Conservation (phyloP, 1,140 invertebrate species). For the Micrasema longulum region DNA sequence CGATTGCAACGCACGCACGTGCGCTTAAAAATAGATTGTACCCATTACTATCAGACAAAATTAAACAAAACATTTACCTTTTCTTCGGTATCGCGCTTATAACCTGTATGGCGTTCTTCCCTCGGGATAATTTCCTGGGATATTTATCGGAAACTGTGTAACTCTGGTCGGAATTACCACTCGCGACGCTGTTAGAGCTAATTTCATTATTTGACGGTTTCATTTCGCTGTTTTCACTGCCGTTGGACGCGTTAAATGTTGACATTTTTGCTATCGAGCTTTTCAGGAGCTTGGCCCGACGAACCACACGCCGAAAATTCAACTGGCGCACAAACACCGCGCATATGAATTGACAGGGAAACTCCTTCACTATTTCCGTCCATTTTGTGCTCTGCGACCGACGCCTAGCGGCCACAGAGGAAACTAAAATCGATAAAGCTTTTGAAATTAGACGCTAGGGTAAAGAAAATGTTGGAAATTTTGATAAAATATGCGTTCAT, state of each 20-base stretch:
- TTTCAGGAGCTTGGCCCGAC: conserved; percentile 26
- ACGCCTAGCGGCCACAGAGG: neutral
- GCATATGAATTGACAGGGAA: conserved; percentile 23
- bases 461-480: no score
- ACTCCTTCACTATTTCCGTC: conserved; percentile 24
- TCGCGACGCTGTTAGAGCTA: neutral
- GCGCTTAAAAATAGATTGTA: conserved; percentile 60
- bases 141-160: conserved; percentile 30
- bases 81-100: conserved; percentile 42
- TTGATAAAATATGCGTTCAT: no score
- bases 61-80: conserved; percentile 29
- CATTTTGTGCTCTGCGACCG: conserved; percentile 3
- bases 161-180: neutral
- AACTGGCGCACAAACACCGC: conserved; percentile 34
- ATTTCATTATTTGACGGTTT: neutral
- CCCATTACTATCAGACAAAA: no score
- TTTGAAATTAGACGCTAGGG: conserved; percentile 7
- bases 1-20: no score
- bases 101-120: conserved; percentile 36
- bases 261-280: conserved; percentile 37
- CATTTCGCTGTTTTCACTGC: neutral
- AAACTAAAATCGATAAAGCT: conserved; percentile 5
- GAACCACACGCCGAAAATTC: neutral
- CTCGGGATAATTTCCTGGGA: conserved; percentile 45
- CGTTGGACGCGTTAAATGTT: conserved; percentile 31